Evolutionary conservation across 1,140 invertebrate genomes (phyloP).

Genomic region (Neoseiulus cucumeris): DNA sequence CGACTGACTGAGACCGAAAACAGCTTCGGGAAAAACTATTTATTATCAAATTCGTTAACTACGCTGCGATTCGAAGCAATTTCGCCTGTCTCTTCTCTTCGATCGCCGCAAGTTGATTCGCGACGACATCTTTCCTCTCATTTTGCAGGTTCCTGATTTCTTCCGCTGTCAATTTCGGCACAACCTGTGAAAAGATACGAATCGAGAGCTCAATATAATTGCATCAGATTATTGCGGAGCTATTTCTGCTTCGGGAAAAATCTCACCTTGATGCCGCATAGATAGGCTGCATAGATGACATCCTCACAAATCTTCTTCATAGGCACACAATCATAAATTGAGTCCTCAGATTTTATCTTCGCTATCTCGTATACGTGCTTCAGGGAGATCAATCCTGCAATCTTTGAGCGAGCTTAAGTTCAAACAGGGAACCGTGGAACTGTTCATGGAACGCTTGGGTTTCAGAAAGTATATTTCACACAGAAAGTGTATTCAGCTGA

Average conservation of each 20-base stretch:
- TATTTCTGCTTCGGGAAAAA: slow-evolving; percentile 19
- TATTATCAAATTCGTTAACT: no score
- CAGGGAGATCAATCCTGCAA: slow-evolving; percentile 68
- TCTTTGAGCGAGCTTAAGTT: slow-evolving; percentile 43
- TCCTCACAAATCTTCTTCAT: slow-evolving; percentile 56
- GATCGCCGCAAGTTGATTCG: slow-evolving; percentile 50
- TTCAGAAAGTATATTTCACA: background rate
- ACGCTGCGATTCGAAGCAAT: slow-evolving; percentile 37
- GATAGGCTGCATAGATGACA: slow-evolving; percentile 50
- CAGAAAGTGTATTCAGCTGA: no score
- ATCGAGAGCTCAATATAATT: background rate
- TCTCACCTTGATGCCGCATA: slow-evolving; percentile 49
- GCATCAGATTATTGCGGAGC: slow-evolving; percentile 19
- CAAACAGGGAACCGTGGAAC: slow-evolving; percentile 16
- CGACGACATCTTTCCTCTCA: slow-evolving; percentile 47
- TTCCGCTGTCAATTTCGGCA: slow-evolving; percentile 49
- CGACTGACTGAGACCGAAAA: no score
- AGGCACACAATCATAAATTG: slow-evolving; percentile 40
- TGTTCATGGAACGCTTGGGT: background rate
- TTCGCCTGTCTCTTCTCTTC: slow-evolving; percentile 76
- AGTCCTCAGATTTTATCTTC: slow-evolving; percentile 71
- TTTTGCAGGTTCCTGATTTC: slow-evolving; percentile 67
- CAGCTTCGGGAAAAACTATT: no score
- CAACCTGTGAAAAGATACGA: slow-evolving; percentile 31
- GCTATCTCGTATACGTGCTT: slow-evolving; percentile 99